Evolutionary conservation across 64 coral and sea anemone genomes (phyloP).

Genomic region (Montipora capricornis): DNA sequence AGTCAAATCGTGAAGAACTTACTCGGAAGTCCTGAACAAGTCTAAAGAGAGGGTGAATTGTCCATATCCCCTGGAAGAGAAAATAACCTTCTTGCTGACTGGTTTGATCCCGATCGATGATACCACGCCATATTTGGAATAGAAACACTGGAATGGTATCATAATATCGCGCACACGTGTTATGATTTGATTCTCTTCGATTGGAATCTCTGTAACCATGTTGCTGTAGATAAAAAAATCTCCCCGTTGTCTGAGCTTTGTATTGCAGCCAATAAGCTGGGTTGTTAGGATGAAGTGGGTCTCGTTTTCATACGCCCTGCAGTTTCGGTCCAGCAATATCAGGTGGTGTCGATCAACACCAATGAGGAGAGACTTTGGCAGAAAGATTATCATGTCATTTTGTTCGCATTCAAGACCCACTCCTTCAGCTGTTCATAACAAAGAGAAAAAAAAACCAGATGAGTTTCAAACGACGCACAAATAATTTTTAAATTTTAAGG

Average conservation of each 20-base stretch:
- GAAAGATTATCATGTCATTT: constrained; percentile 81
- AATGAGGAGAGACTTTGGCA: constrained; percentile 80
- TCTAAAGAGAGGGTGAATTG: constrained; percentile 21
- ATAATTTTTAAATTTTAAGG: no score
- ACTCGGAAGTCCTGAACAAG: not conserved
- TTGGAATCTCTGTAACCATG: constrained; percentile 63
- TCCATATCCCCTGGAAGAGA: constrained; percentile 15
- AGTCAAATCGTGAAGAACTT: not conserved
- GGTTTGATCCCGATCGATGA: constrained; percentile 48
- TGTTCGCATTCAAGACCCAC: constrained; percentile 71
- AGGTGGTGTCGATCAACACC: constrained; percentile 74
- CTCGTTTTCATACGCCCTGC: constrained; percentile 68
- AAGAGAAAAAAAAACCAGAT: not conserved
- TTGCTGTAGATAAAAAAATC: constrained; percentile 82
- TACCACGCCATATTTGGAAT: constrained; percentile 43
- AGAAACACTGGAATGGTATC: constrained; percentile 70
- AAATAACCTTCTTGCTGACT: constrained; percentile 15
- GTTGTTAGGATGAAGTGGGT: constrained; percentile 80
- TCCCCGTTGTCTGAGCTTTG: constrained; percentile 63
- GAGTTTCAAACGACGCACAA: not conserved
- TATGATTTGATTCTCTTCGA: constrained; percentile 15
- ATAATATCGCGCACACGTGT: constrained; percentile 28
- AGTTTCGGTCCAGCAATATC: constrained; percentile 70
- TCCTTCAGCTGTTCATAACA: constrained; percentile 66
- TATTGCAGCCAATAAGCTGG: constrained; percentile 70